Evolutionary conservation across 2,797 vertebrate species (phyloP).

Genomic region (Danio aesculapii): DNA sequence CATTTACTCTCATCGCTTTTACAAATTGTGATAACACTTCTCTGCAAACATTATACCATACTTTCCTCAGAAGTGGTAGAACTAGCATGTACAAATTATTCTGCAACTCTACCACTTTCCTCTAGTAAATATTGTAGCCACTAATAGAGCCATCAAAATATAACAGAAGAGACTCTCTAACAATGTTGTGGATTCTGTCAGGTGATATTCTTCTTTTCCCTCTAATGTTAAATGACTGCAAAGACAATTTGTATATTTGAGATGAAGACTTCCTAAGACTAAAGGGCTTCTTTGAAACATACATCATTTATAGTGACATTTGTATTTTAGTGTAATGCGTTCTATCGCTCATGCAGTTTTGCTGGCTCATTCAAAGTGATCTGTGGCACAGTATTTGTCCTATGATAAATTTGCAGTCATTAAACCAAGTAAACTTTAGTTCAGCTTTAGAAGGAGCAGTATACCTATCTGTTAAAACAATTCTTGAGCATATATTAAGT

Average conservation of each 20-base stretch:
- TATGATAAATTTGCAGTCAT: constrained; percentile 63
- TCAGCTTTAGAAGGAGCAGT: background rate
- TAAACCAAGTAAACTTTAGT: constrained; percentile 23
- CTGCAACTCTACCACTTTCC: background rate
- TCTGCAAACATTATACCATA: background rate
- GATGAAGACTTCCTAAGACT: constrained; percentile 37
- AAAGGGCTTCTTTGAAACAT: constrained; percentile 39
- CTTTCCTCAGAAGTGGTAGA: background rate
- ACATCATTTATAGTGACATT: constrained; percentile 30
- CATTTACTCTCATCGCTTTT: constrained; percentile 22
- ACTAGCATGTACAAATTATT: constrained; percentile 18
- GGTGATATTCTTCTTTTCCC: background rate
- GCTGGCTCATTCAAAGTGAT: constrained; percentile 54
- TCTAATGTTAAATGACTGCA: constrained; percentile 15
- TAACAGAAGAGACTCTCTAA: background rate
- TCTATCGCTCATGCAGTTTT: background rate
- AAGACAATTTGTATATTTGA: constrained; percentile 28
- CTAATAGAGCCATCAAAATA: background rate
- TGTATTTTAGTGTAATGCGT: constrained; percentile 22
- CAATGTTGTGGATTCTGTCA: background rate
- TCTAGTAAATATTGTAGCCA: background rate
- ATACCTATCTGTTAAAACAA: background rate
- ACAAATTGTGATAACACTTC: constrained; percentile 3
- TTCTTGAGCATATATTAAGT: background rate
- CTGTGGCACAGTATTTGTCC: constrained; percentile 55